These are phyloP conservation scores for Hydractinia symbiolongicarpus DNA, from an alignment of 30 jellyfish, hydroid and myxozoan species.

Conservation along the genomic window DNA sequence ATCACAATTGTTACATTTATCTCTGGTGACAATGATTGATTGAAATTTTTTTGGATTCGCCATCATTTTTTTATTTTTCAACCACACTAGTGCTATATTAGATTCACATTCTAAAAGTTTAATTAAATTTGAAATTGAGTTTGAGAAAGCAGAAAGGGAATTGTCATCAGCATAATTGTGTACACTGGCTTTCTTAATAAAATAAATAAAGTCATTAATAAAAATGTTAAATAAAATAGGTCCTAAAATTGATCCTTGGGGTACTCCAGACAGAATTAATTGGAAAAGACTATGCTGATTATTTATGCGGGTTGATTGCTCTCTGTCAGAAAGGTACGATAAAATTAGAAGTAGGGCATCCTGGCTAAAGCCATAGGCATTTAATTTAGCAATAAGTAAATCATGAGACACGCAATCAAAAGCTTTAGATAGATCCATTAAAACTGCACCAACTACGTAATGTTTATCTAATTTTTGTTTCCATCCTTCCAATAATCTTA, in stretches of 20 bases:
- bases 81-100: constrained; percentile 14
- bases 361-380: constrained; percentile 28
- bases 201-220: constrained; percentile 33
- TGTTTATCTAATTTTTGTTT: neutral
- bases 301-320: constrained; percentile 29
- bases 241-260: constrained; percentile 42
- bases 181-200: constrained; percentile 26
- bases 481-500: neutral
- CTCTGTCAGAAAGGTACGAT: neutral
- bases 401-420: neutral
- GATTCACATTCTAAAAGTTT: constrained; percentile 21
- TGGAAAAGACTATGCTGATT: constrained; percentile 30
- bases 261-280: constrained; percentile 39
- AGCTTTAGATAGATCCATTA: constrained; percentile 7
- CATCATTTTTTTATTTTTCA: constrained; percentile 41
- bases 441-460: constrained; percentile 20
- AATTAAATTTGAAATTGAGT: constrained; percentile 21
- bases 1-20: constrained; percentile 33
- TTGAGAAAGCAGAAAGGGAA: constrained; percentile 30
- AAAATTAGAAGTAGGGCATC: neutral
- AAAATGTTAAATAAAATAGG: constrained; percentile 34
- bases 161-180: constrained; percentile 41
- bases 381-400: constrained; percentile 20
- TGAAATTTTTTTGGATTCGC: constrained; percentile 55
- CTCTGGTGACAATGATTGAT: constrained; percentile 18